A percentile compares a stretch with the other conserved stretches of the same genome.
Evolutionary conservation across 2,113 vertebrate species (phyloP).

Genomic region (Glaucidium brasilianum): DNA sequence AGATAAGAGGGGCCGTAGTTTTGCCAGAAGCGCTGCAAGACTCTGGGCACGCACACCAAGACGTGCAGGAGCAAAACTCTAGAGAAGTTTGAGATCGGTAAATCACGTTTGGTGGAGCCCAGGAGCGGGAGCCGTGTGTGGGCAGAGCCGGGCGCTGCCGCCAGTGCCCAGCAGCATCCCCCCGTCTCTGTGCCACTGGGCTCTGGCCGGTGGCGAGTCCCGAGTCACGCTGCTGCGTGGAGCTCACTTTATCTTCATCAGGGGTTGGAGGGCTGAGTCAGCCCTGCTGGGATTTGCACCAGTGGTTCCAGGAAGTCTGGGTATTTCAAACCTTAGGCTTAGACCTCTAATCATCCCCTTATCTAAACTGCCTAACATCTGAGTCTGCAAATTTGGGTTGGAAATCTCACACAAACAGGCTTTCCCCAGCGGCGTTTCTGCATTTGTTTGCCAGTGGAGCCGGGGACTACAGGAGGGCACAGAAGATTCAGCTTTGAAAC

Average conservation of each 20-base stretch:
- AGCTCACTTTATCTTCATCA: conserved; percentile 39
- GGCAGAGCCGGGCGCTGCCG: background rate
- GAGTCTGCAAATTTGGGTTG: conserved; percentile 57
- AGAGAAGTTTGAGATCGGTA: background rate
- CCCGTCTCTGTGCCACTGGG: background rate
- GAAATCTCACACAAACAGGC: conserved; percentile 61
- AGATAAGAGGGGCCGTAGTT: background rate
- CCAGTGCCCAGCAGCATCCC: background rate
- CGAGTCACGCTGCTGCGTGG: conserved; percentile 11
- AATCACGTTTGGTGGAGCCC: background rate
- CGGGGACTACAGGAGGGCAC: background rate
- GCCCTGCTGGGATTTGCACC: conserved; percentile 51
- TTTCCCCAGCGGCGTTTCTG: conserved; percentile 39
- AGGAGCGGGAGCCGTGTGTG: background rate
- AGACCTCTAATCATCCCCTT: conserved; percentile 65
- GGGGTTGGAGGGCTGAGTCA: conserved; percentile 46
- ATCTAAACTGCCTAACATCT: conserved; percentile 67
- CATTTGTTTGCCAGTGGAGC: conserved; percentile 5
- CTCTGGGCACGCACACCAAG: background rate
- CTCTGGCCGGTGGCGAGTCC: background rate
- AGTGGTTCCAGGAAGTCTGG: conserved; percentile 66
- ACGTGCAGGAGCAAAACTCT: background rate
- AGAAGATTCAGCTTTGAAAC: conserved; percentile 35
- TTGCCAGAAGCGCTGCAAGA: background rate
- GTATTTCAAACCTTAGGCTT: conserved; percentile 67